Evolutionary conservation across 2,113 vertebrate genomes (phyloP).

Genomic region (Atrichornis clamosus): DNA sequence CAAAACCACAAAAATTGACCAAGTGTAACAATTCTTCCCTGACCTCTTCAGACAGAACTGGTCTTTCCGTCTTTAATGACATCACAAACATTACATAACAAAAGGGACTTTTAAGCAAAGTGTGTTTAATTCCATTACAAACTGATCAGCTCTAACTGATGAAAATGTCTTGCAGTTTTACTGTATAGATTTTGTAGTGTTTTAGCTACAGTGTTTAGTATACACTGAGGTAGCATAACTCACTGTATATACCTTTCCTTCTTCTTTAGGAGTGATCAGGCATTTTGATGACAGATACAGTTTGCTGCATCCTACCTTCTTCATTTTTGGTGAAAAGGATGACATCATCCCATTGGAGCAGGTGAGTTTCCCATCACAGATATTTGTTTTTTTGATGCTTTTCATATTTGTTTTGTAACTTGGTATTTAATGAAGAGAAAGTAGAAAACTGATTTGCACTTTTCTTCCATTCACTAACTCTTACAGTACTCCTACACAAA

Average conservation of each 20-base stretch:
- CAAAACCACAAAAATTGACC: not conserved
- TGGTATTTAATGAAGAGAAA: not conserved
- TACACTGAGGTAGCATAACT: not conserved
- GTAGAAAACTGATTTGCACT: not conserved
- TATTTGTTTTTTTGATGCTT: not conserved
- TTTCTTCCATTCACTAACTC: not conserved
- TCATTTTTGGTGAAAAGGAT: conserved; percentile 91
- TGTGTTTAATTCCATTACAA: not conserved
- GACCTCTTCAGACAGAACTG: not conserved
- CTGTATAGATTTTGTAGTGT: not conserved
- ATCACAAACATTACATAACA: not conserved
- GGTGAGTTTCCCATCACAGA: conserved; percentile 56
- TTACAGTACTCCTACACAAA: not conserved
- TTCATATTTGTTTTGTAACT: not conserved
- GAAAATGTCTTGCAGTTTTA: not conserved
- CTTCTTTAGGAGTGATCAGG: conserved; percentile 77
- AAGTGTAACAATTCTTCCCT: not conserved
- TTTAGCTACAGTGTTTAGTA: too few relatives aligned
- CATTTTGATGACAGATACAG: conserved; percentile 72
- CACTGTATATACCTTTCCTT: not conserved
- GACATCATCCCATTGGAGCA: conserved; percentile 78
- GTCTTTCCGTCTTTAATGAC: not conserved
- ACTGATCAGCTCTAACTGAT: not conserved
- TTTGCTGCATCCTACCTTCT: conserved; percentile 84
- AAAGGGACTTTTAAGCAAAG: not conserved